Conservation (phyloP, 1,140 invertebrate species). For the Drosophila nannoptera region DNA sequence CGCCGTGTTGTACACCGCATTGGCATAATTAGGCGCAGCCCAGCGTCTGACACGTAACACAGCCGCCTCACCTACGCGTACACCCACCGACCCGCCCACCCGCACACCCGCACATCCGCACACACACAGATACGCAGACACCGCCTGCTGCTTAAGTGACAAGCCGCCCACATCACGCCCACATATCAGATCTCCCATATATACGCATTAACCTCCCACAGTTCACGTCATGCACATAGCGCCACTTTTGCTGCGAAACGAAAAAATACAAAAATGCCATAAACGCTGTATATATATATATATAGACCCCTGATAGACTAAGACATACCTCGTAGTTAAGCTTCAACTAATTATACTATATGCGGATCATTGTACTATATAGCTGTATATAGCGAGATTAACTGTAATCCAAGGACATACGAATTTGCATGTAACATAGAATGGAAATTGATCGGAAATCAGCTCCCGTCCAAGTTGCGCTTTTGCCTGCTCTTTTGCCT, state of each 20-base stretch:
- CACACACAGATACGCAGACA: slow-evolving; percentile 9
- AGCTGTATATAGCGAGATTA: background rate
- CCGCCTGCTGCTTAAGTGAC: slow-evolving; percentile 21
- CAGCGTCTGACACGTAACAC: slow-evolving; percentile 33
- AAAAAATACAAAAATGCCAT: background rate
- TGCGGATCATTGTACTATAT: background rate
- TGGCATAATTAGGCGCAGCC: slow-evolving; percentile 67
- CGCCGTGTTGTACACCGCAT: slow-evolving; percentile 37
- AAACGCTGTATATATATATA: too few relatives aligned
- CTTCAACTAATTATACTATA: background rate
- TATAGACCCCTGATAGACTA: slow-evolving; percentile 1
- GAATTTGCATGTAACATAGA: slow-evolving; percentile 9
- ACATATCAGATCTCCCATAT: slow-evolving; percentile 27
- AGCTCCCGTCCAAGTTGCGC: background rate
- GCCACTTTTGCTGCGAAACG: slow-evolving; percentile 48
- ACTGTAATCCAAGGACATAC: background rate
- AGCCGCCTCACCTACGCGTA: slow-evolving; percentile 6
- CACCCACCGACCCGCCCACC: slow-evolving; percentile 4
- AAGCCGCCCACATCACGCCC: slow-evolving; percentile 24
- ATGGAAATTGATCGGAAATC: background rate
- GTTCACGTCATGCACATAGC: slow-evolving; percentile 64
- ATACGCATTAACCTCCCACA: slow-evolving; percentile 30
- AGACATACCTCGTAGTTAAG: background rate
- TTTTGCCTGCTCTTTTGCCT: background rate
- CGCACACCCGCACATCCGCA: too few relatives aligned